These are phyloP conservation scores for Paratrypauchen microcephalus DNA, from an alignment of 2,797 vertebrate species.

Conservation along the genomic window DNA sequence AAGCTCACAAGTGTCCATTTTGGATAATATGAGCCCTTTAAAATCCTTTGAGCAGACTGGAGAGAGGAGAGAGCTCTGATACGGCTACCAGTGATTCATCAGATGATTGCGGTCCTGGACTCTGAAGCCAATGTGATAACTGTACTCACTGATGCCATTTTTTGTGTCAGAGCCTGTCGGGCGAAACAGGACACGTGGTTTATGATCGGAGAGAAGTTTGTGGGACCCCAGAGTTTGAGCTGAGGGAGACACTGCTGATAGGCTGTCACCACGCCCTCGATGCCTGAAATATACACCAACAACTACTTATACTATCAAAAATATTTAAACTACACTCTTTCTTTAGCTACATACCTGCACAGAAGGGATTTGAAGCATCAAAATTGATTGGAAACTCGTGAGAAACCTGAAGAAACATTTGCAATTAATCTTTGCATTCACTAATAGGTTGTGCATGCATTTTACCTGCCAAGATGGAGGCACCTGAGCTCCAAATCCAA, in stretches of 20 bases:
- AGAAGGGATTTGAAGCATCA: constrained; percentile 87
- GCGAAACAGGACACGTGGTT: constrained; percentile 90
- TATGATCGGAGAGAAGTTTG: constrained; percentile 97
- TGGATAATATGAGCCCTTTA: too few relatives aligned
- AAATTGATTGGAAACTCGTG: constrained; percentile 96
- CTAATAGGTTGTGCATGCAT: too few relatives aligned
- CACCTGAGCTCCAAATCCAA: constrained; percentile 95
- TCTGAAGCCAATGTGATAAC: too few relatives aligned
- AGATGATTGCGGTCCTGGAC: too few relatives aligned
- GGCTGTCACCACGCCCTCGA: constrained; percentile 90
- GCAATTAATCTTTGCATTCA: too few relatives aligned
- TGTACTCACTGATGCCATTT: constrained; percentile 87
- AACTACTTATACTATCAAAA: neutral
- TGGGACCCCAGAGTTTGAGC: constrained; percentile 93
- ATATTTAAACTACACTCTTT: neutral
- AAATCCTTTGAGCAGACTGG: too few relatives aligned
- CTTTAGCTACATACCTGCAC: constrained; percentile 78
- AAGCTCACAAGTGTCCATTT: too few relatives aligned
- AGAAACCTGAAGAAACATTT: constrained; percentile 81
- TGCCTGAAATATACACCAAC: constrained; percentile 68
- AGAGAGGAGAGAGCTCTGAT: too few relatives aligned
- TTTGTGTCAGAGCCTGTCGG: constrained; percentile 86
- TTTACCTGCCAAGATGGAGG: constrained; percentile 88
- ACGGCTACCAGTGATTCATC: too few relatives aligned
- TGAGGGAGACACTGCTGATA: constrained; percentile 92